Evolutionary conservation across 1,140 invertebrate genomes (phyloP), one percentile per base, ranked within the genome.

Genomic region (Ruditapes philippinarum): DNA sequence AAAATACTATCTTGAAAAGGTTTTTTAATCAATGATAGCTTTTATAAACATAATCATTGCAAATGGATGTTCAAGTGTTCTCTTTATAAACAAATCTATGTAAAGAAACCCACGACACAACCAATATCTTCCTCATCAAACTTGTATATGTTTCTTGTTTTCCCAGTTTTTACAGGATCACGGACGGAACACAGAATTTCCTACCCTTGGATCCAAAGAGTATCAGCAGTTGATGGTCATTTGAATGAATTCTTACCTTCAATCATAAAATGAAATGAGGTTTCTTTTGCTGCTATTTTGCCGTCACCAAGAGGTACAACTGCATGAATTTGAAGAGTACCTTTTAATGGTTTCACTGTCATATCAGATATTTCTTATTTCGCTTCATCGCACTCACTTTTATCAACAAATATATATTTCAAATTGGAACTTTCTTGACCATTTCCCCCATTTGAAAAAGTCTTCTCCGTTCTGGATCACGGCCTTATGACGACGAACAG

Each of bases 321-420:
- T 38, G 28, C 31, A 25, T 78, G 74, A 11, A 78, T 5, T 7
- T 28, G 19, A 9, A 70, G 17, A 22, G 68, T 70, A 31, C 74
- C 74, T 78, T 49, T 78, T 14, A 78, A 11, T 42, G 74, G 74
- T 78, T 78, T 78, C 11, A 78, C 45, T 11, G 31, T 42, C 3
- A 78, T 19, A 4, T 28, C 14, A 19, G 4, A 4, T 5, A 78
- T 36, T n/a, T 45, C 36, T n/a, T n/a, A 14, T 4, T 40, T 11
- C 4, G 11, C 74, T 3, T 51, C 33, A 28, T 11, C n/a, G 45
- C 74, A 78, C 31, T 42, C n/a, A 11, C 45, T 28, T 2, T 42
- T 40, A 25, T 36, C 11, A 14, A 78, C 74, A 78, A 78, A 78
- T 12, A 42, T 9, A 45, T 78, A 78, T 42, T 51, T 78, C 14